Evolutionary conservation across 2,888 invertebrate species (phyloP).

Genomic region (Neuroscelio doddi): DNA sequence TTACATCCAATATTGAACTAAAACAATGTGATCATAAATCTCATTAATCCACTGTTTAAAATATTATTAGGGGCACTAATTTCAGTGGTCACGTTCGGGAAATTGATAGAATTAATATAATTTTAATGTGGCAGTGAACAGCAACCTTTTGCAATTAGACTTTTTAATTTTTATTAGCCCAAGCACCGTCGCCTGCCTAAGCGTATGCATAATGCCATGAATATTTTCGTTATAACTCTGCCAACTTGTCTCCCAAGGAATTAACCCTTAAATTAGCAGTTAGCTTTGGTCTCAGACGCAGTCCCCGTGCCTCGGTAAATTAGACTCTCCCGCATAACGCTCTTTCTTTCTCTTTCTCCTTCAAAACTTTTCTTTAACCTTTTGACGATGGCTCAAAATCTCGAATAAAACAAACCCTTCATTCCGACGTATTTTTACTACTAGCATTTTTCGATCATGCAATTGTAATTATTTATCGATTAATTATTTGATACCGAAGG

Average conservation of each 20-base stretch:
- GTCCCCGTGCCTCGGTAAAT: constrained; percentile 70
- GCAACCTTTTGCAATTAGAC: constrained; percentile 68
- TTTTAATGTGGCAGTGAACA: constrained; percentile 48
- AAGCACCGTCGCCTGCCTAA: constrained; percentile 62
- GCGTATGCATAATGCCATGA: constrained; percentile 73
- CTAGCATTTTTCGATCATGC: too few species aligned
- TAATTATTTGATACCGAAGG: too few species aligned
- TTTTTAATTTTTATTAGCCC: constrained; percentile 72
- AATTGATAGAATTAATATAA: constrained; percentile 51
- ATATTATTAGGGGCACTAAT: too few species aligned
- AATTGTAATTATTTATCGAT: too few species aligned
- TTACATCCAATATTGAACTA: too few species aligned
- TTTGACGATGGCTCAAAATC: constrained; percentile 40
- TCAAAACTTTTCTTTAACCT: constrained; percentile 57
- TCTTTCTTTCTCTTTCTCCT: constrained; percentile 47
- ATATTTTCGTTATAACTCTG: constrained; percentile 72
- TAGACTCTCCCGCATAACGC: constrained; percentile 55
- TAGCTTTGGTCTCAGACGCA: constrained; percentile 69
- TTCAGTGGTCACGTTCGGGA: constrained; percentile 13
- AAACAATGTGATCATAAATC: too few species aligned
- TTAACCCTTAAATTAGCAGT: constrained; percentile 73
- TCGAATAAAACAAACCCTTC: constrained; percentile 38
- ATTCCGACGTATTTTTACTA: background rate
- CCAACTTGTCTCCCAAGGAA: constrained; percentile 73
- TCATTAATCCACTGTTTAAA: too few species aligned